Conservation (phyloP, 2,797 vertebrate genomes). For the Sebastes miniatus region DNA sequence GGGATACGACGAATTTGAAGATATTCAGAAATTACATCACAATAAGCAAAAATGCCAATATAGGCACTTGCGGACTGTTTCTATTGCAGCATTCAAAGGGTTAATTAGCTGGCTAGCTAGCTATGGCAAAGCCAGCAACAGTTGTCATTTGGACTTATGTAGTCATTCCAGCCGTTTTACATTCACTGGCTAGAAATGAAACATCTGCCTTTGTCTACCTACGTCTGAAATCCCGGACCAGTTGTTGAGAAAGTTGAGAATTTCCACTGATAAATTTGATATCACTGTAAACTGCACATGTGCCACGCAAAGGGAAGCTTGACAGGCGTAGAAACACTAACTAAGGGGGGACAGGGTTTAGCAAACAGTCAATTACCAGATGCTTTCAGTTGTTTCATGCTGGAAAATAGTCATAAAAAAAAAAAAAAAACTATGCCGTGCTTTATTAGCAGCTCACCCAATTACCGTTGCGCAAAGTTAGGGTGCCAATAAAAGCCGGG, state of each 20-base stretch:
- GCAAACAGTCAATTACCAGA: conserved; percentile 16
- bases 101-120: not conserved
- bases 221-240: not conserved
- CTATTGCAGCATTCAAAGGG: too few relatives aligned
- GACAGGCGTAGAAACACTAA: not conserved
- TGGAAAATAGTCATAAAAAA: conserved; percentile 18
- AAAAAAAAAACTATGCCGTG: not conserved
- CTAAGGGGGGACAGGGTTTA: not conserved
- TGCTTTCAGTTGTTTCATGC: conserved; percentile 18
- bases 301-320: not conserved
- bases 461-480: conserved; percentile 32
- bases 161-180: not conserved
- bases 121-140: not conserved
- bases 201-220: not conserved
- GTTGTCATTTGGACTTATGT: not conserved
- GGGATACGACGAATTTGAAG: too few relatives aligned
- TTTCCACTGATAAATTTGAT: not conserved
- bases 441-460: conserved; percentile 50
- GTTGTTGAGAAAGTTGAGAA: not conserved
- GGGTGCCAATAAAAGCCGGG: conserved; percentile 26
- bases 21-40: too few relatives aligned
- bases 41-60: too few relatives aligned
- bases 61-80: too few relatives aligned
- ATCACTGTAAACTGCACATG: not conserved
- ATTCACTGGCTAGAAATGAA: not conserved